Evolutionary conservation across 2,888 invertebrate genomes (phyloP).

Genomic region (Micoletzkya japonica): DNA sequence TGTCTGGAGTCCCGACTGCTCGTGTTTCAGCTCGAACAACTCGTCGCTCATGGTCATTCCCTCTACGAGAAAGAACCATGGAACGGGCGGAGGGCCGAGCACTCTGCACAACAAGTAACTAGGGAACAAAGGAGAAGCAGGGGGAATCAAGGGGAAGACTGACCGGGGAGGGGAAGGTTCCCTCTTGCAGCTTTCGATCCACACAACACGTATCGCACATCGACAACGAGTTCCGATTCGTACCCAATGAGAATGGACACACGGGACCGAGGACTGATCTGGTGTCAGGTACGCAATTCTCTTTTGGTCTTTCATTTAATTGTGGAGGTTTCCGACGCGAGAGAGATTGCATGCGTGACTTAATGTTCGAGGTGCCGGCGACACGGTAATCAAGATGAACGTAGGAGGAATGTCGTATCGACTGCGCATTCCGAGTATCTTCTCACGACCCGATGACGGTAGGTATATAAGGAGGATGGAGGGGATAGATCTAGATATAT

Average conservation of each 20-base stretch:
- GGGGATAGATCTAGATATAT: too few species aligned
- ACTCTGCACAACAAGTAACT: constrained; percentile 7
- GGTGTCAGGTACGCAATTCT: constrained; percentile 31
- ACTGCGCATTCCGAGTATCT: constrained; percentile 42
- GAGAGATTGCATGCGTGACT: not conserved
- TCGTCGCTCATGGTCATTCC: constrained; percentile 45
- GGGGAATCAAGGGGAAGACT: too few species aligned
- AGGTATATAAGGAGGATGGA: too few species aligned
- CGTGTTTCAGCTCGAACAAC: constrained; percentile 10
- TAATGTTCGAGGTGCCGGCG: constrained; percentile 38
- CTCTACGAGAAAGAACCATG: constrained; percentile 39
- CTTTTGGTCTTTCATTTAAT: not conserved
- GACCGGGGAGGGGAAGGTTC: too few species aligned
- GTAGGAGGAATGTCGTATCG: constrained; percentile 50
- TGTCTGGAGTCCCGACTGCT: too few species aligned
- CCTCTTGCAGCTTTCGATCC: constrained; percentile 10
- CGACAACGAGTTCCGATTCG: not conserved
- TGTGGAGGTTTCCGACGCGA: not conserved
- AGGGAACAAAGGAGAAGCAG: not conserved
- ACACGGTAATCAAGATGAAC: constrained; percentile 45
- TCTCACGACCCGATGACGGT: constrained; percentile 40
- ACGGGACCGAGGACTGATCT: constrained; percentile 33
- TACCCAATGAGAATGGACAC: not conserved
- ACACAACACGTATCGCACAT: constrained; percentile 30
- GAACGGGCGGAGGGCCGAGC: not conserved